Percentiles rank a stretch among this genome's conserved stretches.
phyloP scores from a whole-genome alignment of 2,797 vertebrate genomes.

The Vultur gryphus region DNA sequence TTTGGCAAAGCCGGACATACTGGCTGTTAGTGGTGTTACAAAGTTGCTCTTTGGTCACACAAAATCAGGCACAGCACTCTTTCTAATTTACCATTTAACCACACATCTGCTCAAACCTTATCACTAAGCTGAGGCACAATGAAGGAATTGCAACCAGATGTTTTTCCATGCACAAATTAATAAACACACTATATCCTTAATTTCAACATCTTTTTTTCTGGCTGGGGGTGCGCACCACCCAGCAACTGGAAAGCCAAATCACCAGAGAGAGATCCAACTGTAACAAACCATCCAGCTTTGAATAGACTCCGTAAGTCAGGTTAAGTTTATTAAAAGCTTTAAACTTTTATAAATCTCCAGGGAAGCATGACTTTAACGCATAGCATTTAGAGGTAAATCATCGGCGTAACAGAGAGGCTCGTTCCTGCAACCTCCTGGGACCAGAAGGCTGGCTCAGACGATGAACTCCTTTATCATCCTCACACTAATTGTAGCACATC shows the following conservation, averaged over 20 bases:
- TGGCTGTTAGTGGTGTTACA: not conserved
- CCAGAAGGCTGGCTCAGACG: constrained; percentile 77
- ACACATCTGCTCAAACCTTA: not conserved
- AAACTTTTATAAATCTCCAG: constrained; percentile 74
- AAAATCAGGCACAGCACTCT: not conserved
- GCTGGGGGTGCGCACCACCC: accelerated
- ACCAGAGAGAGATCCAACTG: not conserved
- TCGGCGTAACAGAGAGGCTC: constrained; percentile 76
- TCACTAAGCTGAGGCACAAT: not conserved
- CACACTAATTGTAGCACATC: constrained; percentile 83
- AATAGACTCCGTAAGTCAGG: not conserved
- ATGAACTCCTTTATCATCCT: constrained; percentile 86
- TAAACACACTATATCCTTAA: not conserved
- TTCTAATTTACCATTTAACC: not conserved
- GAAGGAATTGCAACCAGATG: not conserved
- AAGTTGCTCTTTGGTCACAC: not conserved
- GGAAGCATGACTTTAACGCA: constrained; percentile 73
- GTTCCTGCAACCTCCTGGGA: constrained; percentile 67
- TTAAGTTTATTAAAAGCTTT: constrained; percentile 81
- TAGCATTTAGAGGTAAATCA: constrained; percentile 78
- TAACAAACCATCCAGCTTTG: not conserved
- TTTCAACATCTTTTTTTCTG: not conserved
- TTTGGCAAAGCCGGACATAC: not conserved
- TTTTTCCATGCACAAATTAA: not conserved
- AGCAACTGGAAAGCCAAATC: not conserved